Conservation (phyloP, 2,888 invertebrate genomes). For the Rhingia campestris region DNA sequence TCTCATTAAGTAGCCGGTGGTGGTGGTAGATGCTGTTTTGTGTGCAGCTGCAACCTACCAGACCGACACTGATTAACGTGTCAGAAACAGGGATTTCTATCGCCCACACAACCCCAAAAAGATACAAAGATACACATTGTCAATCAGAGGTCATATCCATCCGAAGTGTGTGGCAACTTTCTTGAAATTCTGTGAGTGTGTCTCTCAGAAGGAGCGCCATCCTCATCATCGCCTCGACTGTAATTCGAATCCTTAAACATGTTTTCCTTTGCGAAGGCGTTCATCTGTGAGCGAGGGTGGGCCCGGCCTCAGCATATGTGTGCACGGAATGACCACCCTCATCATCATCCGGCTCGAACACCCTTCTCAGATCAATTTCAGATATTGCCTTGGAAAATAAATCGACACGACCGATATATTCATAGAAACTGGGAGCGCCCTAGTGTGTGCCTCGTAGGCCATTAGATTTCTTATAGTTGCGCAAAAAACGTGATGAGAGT, state of each 20-base stretch:
- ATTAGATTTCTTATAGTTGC: slow-evolving; percentile 59
- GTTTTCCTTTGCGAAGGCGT: slow-evolving; percentile 58
- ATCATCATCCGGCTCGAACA: slow-evolving; percentile 43
- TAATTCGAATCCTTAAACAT: slow-evolving; percentile 72
- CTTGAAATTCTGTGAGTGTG: slow-evolving; percentile 6
- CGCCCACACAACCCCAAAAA: slow-evolving; percentile 59
- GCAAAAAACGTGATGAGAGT: slow-evolving; percentile 66
- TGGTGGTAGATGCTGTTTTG: not conserved
- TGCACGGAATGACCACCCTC: slow-evolving; percentile 56
- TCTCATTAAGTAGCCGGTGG: slow-evolving; percentile 69
- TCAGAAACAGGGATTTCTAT: slow-evolving; percentile 69
- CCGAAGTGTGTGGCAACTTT: slow-evolving; percentile 36
- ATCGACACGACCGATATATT: slow-evolving; percentile 55
- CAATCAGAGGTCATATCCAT: not conserved
- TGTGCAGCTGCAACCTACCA: slow-evolving; percentile 67
- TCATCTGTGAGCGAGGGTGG: slow-evolving; percentile 54
- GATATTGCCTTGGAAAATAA: slow-evolving; percentile 65
- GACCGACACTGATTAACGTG: slow-evolving; percentile 75
- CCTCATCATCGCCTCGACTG: slow-evolving; percentile 47
- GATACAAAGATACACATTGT: slow-evolving; percentile 28
- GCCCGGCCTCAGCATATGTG: slow-evolving; percentile 56
- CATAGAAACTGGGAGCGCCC: not conserved
- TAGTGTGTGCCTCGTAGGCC: slow-evolving; percentile 37
- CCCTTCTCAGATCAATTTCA: slow-evolving; percentile 69
- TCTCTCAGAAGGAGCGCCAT: slow-evolving; percentile 28